A percentile compares a stretch with the other conserved stretches of the same genome.
Conservation (phyloP, 1,140 invertebrate genomes). For the Berghia stephanieae region DNA sequence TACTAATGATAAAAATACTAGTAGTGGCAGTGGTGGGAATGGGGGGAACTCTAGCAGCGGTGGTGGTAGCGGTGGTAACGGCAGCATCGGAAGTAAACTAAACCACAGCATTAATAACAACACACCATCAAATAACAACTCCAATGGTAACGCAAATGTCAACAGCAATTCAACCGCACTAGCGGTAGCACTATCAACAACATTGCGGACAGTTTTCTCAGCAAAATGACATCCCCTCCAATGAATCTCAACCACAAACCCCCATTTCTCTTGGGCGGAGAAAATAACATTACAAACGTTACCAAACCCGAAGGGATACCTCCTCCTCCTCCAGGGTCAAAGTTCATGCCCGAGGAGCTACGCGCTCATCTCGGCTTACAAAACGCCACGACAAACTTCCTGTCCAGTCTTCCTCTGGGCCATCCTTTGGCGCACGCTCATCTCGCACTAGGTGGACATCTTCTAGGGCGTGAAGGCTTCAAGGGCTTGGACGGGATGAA, state of each 20-base stretch:
- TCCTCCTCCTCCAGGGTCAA: too few relatives aligned
- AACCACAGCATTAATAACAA: not conserved
- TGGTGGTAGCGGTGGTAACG: not conserved
- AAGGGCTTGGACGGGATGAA: slow-evolving; percentile 31
- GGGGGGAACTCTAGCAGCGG: not conserved
- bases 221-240: too few relatives aligned
- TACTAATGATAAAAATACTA: not conserved
- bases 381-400: slow-evolving; percentile 20
- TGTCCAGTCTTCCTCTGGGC: slow-evolving; percentile 28
- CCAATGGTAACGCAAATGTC: not conserved
- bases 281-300: too few relatives aligned
- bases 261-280: too few relatives aligned
- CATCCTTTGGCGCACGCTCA: slow-evolving; percentile 31
- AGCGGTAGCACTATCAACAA: not conserved
- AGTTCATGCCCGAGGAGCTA: slow-evolving; percentile 15
- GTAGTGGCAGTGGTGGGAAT: not conserved
- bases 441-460: slow-evolving; percentile 29
- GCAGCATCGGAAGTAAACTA: not conserved
- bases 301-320: too few relatives aligned
- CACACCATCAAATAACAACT: slow-evolving; percentile 17
- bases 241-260: too few relatives aligned
- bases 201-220: too few relatives aligned
- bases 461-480: slow-evolving; percentile 18
- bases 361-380: slow-evolving; percentile 28
- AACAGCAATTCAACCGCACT: not conserved